These are phyloP conservation scores for Tridacna gigas DNA, from an alignment of 2,888 invertebrate genomes.

Conservation along the genomic window DNA sequence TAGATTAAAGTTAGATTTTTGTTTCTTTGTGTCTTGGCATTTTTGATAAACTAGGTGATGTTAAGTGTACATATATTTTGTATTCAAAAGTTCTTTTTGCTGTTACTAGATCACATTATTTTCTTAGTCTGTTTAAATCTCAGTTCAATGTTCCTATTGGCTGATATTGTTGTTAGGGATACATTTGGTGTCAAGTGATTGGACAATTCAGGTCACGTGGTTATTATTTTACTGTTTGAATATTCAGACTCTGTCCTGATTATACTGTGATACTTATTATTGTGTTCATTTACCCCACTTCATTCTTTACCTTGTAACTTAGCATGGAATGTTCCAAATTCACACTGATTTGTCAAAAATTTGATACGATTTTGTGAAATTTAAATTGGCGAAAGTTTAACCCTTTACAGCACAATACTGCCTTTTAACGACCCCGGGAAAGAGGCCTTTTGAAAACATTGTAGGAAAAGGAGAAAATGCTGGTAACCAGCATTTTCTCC, in stretches of 20 bases:
- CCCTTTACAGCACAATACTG: no score
- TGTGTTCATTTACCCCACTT: slow-evolving; percentile 36
- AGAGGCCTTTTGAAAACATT: no score
- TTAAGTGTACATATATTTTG: slow-evolving; percentile 55
- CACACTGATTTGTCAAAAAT: no score
- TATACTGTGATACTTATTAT: slow-evolving; percentile 53
- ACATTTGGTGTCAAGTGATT: slow-evolving; percentile 15
- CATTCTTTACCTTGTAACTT: not conserved
- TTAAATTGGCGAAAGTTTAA: no score
- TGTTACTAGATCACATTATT: slow-evolving; percentile 41
- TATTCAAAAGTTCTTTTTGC: slow-evolving; percentile 31
- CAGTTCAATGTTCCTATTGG: slow-evolving; percentile 28
- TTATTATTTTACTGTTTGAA: slow-evolving; percentile 18
- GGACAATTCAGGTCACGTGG: slow-evolving; percentile 39
- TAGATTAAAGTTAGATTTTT: slow-evolving; percentile 6
- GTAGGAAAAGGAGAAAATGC: no score
- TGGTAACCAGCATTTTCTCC: no score
- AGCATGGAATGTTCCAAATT: not conserved
- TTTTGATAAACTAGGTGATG: slow-evolving; percentile 34
- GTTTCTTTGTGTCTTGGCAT: slow-evolving; percentile 2
- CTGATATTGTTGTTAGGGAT: slow-evolving; percentile 28
- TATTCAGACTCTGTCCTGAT: slow-evolving; percentile 48
- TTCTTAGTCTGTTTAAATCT: slow-evolving; percentile 34
- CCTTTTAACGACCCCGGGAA: no score
- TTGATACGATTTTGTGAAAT: no score